Conservation (phyloP, 2,113 vertebrate species). For the Physeter macrocephalus region DNA sequence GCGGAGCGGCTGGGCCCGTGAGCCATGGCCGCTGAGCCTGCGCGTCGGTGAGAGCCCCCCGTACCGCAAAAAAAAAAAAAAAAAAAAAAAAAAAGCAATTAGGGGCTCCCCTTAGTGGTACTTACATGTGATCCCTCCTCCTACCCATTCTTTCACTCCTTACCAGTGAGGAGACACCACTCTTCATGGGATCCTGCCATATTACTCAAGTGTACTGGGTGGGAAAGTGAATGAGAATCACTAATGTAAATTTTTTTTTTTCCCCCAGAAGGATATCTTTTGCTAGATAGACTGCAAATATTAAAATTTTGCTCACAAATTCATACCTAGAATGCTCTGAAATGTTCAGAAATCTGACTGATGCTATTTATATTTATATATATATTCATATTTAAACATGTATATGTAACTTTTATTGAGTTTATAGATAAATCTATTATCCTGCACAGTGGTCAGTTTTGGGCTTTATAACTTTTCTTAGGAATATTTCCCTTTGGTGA, state of each 20-base stretch:
- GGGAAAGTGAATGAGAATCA: neutral
- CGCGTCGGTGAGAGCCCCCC: too few species aligned
- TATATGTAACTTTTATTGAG: neutral
- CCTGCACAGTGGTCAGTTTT: neutral
- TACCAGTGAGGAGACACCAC: neutral
- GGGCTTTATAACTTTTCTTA: constrained; percentile 12
- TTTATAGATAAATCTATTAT: neutral
- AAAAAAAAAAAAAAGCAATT: neutral
- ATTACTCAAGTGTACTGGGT: neutral
- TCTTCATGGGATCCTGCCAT: neutral
- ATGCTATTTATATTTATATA: neutral
- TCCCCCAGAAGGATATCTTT: neutral
- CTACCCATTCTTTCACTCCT: neutral
- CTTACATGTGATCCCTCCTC: neutral
- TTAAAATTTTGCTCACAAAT: constrained; percentile 9
- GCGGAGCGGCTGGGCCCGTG: too few species aligned
- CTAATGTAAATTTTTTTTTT: neutral
- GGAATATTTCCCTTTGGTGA: constrained; percentile 4
- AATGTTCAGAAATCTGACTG: neutral
- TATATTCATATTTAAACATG: neutral
- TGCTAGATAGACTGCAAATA: neutral
- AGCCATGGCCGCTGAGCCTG: too few species aligned
- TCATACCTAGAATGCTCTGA: neutral
- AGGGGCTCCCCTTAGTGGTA: neutral
- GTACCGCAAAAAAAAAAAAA: too few species aligned